These are phyloP conservation scores for Rattus norvegicus DNA, from an alignment of 2,113 vertebrate species.

Conservation along the genomic window GRCr8 NC_086029.1:86495001-86495500, in stretches of 20 bases:
- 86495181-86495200: background rate
- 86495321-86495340: background rate
- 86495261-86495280: slow-evolving; percentile 33
- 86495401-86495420: background rate
- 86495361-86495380: background rate
- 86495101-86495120: background rate
- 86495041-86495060: background rate
- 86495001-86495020: background rate
- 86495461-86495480: background rate
- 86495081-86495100: background rate
- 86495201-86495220: background rate
- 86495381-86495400: background rate
- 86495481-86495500: background rate
- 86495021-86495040: background rate
- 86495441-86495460: background rate
- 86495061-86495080: background rate
- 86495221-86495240: background rate
- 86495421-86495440: background rate
- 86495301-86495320: slow-evolving; percentile 18
- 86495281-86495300: background rate
- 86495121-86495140: background rate
- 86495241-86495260: background rate
- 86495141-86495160: background rate
- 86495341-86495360: background rate
- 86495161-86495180: background rate